Evolutionary conservation across 2,797 vertebrate genomes (phyloP).

Genomic region (Eutrigla gurnardus): DNA sequence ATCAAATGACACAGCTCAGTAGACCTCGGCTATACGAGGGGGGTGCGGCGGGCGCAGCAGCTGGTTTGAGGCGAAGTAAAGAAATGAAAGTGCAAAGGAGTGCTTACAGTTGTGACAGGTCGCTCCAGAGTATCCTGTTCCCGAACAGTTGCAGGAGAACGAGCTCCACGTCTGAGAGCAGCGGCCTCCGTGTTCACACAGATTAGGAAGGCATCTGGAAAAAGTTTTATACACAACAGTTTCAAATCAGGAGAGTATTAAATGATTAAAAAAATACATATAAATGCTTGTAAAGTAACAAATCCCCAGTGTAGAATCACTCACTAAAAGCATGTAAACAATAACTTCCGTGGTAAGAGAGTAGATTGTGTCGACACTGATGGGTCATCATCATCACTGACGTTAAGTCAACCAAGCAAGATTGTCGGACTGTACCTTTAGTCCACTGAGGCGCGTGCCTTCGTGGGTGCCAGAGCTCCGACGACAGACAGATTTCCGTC

Average conservation of each 20-base stretch:
- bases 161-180: slow-evolving; percentile 95
- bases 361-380: not conserved
- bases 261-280: not conserved
- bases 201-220: slow-evolving; percentile 93
- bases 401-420: no score
- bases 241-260: not conserved
- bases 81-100: slow-evolving; percentile 32
- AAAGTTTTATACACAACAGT: no score
- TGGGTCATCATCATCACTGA: not conserved
- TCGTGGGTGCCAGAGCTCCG: no score
- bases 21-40: slow-evolving; percentile 10
- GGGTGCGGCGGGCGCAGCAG: slow-evolving; percentile 14
- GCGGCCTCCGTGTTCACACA: slow-evolving; percentile 93
- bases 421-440: not conserved
- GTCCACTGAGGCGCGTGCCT: not conserved
- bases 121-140: slow-evolving; percentile 90
- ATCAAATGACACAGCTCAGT: slow-evolving; percentile 51
- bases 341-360: no score
- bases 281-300: not conserved
- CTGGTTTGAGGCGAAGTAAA: slow-evolving; percentile 30
- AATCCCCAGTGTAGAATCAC: not conserved
- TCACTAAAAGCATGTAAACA: no score
- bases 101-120: slow-evolving; percentile 95
- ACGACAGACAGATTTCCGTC: no score
- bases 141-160: slow-evolving; percentile 92